phyloP scores from a whole-genome alignment of 1,140 invertebrate species.

The Pseudachorutes palmiensis region DNA sequence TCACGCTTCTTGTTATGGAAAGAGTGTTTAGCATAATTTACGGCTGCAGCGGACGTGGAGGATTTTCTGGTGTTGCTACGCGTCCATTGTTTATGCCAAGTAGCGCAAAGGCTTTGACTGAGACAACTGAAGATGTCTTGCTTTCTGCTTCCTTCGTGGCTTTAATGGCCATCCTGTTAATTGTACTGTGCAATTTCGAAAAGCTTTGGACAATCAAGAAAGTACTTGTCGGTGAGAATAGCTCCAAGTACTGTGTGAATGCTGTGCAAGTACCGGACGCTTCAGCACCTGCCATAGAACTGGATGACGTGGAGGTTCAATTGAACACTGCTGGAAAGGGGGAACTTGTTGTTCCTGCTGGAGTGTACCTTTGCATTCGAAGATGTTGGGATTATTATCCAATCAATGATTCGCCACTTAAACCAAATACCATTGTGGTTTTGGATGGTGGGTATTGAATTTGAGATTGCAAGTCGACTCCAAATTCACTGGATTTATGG shows the following conservation, averaged over 20 bases:
- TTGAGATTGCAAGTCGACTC: too few relatives aligned
- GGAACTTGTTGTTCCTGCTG: background rate
- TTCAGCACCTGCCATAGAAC: background rate
- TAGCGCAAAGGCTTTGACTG: background rate
- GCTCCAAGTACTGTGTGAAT: too few relatives aligned
- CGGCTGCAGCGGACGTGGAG: background rate
- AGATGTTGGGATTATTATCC: background rate
- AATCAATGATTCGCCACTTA: background rate
- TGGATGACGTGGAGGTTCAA: background rate
- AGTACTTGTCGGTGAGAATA: background rate
- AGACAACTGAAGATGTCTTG: background rate
- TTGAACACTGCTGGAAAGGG: background rate
- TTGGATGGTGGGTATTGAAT: too few relatives aligned
- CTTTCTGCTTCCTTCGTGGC: background rate
- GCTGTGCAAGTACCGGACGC: background rate
- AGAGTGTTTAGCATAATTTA: background rate
- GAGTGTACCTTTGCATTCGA: background rate
- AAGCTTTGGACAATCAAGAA: background rate
- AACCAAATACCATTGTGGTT: background rate
- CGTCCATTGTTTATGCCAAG: background rate
- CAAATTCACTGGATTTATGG: too few relatives aligned
- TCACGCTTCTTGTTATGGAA: background rate
- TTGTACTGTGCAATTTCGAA: background rate
- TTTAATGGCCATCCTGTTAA: background rate
- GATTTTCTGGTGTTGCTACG: too few relatives aligned